Evolutionary conservation across 2,113 vertebrate species (phyloP).

Genomic region (Microcebus tavaratra): DNA sequence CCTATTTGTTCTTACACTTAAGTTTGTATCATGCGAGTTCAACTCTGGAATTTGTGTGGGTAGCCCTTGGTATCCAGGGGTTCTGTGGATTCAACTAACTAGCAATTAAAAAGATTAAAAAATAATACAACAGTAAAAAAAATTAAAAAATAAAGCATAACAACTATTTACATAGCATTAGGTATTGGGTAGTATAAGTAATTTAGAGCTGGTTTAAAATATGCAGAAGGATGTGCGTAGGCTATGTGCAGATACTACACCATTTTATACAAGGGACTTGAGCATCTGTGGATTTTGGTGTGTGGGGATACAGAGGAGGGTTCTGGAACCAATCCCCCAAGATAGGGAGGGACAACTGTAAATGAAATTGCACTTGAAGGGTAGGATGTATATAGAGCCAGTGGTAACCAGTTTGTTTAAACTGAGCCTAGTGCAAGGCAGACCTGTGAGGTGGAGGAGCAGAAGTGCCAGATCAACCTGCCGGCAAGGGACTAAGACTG

Average conservation of each 20-base stretch:
- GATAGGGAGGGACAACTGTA: neutral
- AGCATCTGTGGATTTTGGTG: neutral
- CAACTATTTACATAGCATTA: neutral
- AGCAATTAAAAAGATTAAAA: neutral
- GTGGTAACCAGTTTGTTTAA: neutral
- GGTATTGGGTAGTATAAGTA: neutral
- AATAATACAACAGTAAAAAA: neutral
- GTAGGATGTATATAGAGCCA: neutral
- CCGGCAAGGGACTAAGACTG: neutral
- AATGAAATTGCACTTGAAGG: conserved; percentile 8
- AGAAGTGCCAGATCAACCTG: neutral
- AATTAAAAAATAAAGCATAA: neutral
- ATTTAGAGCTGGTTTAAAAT: neutral
- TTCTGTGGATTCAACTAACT: neutral
- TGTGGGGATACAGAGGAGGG: too few relatives aligned
- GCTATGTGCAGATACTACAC: neutral
- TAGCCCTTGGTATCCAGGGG: neutral
- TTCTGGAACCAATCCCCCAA: neutral
- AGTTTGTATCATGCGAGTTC: neutral
- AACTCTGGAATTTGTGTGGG: neutral
- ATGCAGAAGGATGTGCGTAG: neutral
- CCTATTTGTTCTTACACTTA: conserved; percentile 41
- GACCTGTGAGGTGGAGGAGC: neutral
- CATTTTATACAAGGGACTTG: neutral
- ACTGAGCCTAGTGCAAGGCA: neutral